phyloP scores from a whole-genome alignment of 2,797 vertebrate genomes.

The Avahi laniger region DNA sequence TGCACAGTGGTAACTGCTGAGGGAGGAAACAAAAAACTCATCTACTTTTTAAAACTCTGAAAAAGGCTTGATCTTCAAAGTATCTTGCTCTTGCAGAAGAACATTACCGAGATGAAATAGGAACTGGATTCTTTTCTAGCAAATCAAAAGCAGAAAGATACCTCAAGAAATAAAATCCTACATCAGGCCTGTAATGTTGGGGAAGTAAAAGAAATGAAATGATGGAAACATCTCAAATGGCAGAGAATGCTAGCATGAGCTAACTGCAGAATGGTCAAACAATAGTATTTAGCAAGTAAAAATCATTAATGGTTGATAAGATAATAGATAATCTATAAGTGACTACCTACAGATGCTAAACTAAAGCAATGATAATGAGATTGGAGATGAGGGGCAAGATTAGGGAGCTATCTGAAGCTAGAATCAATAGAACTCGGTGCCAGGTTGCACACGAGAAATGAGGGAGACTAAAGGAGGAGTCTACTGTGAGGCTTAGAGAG shows the following conservation, averaged over 20 bases:
- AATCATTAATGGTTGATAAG: neutral
- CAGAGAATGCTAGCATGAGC: neutral
- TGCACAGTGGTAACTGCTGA: neutral
- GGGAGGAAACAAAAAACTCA: neutral
- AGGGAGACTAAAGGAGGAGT: neutral
- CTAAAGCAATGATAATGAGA: neutral
- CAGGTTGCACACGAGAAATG: neutral
- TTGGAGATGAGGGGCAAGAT: neutral
- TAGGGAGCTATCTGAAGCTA: neutral
- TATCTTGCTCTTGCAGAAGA: neutral
- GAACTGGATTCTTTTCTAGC: neutral
- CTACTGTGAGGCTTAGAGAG: neutral
- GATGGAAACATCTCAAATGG: neutral
- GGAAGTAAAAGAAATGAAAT: neutral
- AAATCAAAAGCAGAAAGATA: constrained; percentile 13
- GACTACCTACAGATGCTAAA: neutral
- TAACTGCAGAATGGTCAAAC: neutral
- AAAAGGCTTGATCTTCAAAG: constrained; percentile 34
- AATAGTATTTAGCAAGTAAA: neutral
- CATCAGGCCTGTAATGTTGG: neutral
- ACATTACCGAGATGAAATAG: neutral
- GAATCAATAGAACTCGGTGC: neutral
- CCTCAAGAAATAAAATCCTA: constrained; percentile 3
- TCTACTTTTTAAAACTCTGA: constrained; percentile 59
- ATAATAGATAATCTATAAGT: neutral